These are phyloP conservation scores for Balearica regulorum DNA, from an alignment of 2,797 vertebrate species.

Conservation along the genomic window DNA sequence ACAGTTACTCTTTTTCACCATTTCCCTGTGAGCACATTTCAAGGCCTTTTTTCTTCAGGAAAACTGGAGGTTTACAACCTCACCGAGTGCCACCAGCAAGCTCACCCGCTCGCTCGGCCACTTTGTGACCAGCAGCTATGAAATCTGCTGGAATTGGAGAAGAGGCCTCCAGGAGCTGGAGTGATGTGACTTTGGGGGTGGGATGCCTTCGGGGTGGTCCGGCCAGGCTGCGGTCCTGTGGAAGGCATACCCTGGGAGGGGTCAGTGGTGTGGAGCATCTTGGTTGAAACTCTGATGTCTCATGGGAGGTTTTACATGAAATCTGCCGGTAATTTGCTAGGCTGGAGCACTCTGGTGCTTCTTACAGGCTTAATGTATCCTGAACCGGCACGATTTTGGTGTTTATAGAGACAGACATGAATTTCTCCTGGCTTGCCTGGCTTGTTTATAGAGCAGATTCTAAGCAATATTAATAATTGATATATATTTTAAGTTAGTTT, in stretches of 20 bases:
- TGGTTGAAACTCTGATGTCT: not conserved
- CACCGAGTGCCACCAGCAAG: not conserved
- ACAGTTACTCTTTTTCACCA: rapidly evolving
- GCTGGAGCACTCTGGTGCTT: not conserved
- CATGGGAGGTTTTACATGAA: not conserved
- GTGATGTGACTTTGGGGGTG: not conserved
- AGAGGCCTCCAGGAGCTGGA: not conserved
- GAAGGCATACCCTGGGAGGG: not conserved
- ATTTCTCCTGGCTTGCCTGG: not conserved
- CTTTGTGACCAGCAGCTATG: not conserved
- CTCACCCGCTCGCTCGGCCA: rapidly evolving
- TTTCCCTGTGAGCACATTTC: not conserved
- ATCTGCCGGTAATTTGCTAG: not conserved
- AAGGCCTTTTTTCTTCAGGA: not conserved
- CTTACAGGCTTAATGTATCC: not conserved
- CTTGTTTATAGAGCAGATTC: not conserved
- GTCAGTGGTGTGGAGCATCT: not conserved
- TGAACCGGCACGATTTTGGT: not conserved
- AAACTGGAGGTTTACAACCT: not conserved
- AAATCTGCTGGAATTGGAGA: not conserved
- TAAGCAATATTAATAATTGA: not conserved
- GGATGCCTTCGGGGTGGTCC: not conserved
- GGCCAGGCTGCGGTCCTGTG: not conserved
- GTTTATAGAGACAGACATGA: not conserved
- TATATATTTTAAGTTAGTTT: not conserved